Conservation (phyloP, 1,140 invertebrate species). For the Hypsibius dujardini region DNA sequence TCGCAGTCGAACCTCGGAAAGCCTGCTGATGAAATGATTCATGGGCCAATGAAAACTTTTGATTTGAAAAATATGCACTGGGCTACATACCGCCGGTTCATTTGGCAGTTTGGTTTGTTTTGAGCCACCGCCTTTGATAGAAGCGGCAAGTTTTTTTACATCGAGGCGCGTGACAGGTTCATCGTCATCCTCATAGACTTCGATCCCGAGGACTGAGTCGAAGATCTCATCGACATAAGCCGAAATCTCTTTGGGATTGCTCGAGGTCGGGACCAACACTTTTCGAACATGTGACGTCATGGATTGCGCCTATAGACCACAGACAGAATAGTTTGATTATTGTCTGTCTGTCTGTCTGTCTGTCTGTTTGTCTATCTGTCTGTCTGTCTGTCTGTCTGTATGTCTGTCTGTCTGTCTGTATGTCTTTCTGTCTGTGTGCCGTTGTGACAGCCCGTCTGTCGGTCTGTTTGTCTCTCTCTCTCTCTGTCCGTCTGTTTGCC, state of each 20-base stretch:
- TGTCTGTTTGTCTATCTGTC: too few relatives aligned
- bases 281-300: conserved; percentile 27
- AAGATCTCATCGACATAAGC: conserved; percentile 89
- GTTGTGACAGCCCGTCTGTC: too few relatives aligned
- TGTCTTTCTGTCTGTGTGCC: too few relatives aligned
- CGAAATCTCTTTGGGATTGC: conserved; percentile 54
- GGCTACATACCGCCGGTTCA: conserved; percentile 11
- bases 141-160: conserved; percentile 55
- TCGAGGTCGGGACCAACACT: conserved; percentile 70
- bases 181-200: conserved; percentile 80
- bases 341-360: too few relatives aligned
- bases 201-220: conserved; percentile 74
- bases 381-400: too few relatives aligned
- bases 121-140: conserved; percentile 60
- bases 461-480: too few relatives aligned
- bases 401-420: too few relatives aligned
- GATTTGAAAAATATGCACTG: conserved; percentile 23
- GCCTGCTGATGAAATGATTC: too few relatives aligned
- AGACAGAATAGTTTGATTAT: too few relatives aligned
- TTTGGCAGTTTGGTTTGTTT: conserved; percentile 21
- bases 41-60: too few relatives aligned
- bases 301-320: neutral
- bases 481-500: too few relatives aligned
- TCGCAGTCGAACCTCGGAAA: too few relatives aligned
- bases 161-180: conserved; percentile 43